These are phyloP conservation scores for Hypselothyrea guttata DNA, from an alignment of 2,888 invertebrate species.

Conservation along the genomic window DNA sequence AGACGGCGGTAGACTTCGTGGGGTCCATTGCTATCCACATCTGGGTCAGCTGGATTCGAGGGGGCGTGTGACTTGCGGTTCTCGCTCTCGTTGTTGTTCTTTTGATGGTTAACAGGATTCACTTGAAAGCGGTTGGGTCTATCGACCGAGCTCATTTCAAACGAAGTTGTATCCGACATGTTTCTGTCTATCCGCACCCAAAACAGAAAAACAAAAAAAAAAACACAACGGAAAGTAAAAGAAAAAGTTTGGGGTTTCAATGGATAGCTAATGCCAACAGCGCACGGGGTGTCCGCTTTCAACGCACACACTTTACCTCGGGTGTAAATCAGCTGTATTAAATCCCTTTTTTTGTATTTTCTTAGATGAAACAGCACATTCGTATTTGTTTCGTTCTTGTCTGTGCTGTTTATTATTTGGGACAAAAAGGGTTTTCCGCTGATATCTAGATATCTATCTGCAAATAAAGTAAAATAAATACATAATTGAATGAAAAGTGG, in stretches of 20 bases:
- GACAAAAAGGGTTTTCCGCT: conserved; percentile 3
- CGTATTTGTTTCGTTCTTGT: background rate
- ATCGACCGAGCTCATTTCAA: conserved; percentile 81
- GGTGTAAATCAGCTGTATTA: conserved; percentile 28
- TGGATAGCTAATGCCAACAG: conserved; percentile 39
- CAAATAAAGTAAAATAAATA: conserved; percentile 20
- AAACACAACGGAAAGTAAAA: no score
- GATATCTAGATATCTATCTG: conserved; percentile 16
- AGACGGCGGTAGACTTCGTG: conserved; percentile 81
- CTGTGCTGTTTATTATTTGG: conserved; percentile 9
- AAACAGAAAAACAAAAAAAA: no score
- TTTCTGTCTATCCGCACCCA: conserved; percentile 12
- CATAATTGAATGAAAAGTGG: conserved; percentile 1
- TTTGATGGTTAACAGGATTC: conserved; percentile 81
- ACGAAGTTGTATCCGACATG: conserved; percentile 80
- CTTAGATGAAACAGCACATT: conserved; percentile 14
- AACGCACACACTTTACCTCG: conserved; percentile 11
- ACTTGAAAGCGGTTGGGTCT: conserved; percentile 82
- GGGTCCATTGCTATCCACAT: conserved; percentile 57
- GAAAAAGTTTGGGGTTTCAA: conserved; percentile 24
- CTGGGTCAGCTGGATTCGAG: conserved; percentile 18
- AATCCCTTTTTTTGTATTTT: conserved; percentile 23
- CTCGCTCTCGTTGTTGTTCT: conserved; percentile 69
- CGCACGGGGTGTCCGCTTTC: conserved; percentile 2
- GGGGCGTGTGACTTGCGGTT: conserved; percentile 56